Evolutionary conservation across 2,888 invertebrate species (phyloP).

Genomic region (Heliconius sara): DNA sequence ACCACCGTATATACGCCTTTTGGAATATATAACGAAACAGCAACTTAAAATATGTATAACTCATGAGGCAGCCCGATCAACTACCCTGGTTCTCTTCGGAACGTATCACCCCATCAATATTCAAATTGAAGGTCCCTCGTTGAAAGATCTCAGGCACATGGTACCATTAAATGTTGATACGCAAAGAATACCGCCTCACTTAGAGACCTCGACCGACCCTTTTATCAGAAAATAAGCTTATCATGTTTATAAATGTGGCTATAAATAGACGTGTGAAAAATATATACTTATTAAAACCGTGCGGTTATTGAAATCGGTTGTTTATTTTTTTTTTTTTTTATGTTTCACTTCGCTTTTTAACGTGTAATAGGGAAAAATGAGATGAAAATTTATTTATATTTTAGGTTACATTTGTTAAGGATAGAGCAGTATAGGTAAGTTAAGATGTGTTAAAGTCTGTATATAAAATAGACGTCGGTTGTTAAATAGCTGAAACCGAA

Average conservation of each 20-base stretch:
- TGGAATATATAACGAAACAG: conserved; percentile 27
- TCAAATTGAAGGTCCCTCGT: conserved; percentile 74
- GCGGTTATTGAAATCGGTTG: conserved; percentile 31
- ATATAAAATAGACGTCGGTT: too few species aligned
- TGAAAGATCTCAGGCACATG: conserved; percentile 74
- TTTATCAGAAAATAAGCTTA: conserved; percentile 81
- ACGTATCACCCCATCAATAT: conserved; percentile 73
- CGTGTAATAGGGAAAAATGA: background rate
- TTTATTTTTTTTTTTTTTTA: conserved; percentile 12
- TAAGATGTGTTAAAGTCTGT: too few species aligned
- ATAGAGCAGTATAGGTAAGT: too few species aligned
- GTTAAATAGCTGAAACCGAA: too few species aligned
- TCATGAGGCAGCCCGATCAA: conserved; percentile 61
- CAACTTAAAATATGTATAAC: conserved; percentile 52
- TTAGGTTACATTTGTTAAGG: background rate
- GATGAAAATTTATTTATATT: background rate
- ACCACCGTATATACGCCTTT: background rate
- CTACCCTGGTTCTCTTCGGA: conserved; percentile 56
- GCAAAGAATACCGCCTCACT: conserved; percentile 76
- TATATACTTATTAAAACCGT: conserved; percentile 44
- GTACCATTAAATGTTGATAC: conserved; percentile 76
- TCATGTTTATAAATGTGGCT: conserved; percentile 76
- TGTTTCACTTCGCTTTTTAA: background rate
- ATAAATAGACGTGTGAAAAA: conserved; percentile 68
- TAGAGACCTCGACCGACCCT: conserved; percentile 74